Evolutionary conservation across 2,113 vertebrate genomes (phyloP), one percentile per base, ranked within the genome.

Genomic region (Eurystomus gularis): DNA sequence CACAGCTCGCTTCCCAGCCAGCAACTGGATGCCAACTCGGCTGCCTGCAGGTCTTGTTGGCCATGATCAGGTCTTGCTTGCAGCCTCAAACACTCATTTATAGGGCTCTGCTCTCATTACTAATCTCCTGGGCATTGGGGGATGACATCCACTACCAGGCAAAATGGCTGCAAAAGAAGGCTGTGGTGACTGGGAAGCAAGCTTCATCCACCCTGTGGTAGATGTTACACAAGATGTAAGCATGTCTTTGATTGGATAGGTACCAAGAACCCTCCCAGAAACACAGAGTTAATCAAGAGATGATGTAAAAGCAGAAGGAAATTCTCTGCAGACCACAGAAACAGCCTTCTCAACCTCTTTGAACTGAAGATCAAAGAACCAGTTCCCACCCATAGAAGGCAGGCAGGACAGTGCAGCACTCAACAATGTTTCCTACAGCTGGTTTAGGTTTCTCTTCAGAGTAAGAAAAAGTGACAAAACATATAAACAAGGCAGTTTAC

Each of bases 321-420:
- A 93, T 76, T 91, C 94, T 94, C 92, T 85, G 65, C 46, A 78
- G 88, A 58, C 77, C 12, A 10, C 75, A 91, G 57, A 84, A 96
- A 90, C 39, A 83, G 72, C 39, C 51, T 90, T 73, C 82, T 86
- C 94, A 88, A 31, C 44, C 80, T 57, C 95, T 96, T 96, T 95
- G 96, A 96, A 94, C 83, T 92, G 83, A 82, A 94, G 96, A 95
- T 95, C 94, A 97, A 93, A 96, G 95, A 84, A 88, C 28, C 40
- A 52, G 40, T 91, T 92, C 86, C 80, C 28, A 84, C n/a, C 61
- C 82, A 72, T 40, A 82, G 65, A 80, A 96, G 62, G 80, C 42
- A 25, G 65, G 60, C 62, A 77, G 82, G 79, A 72, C 18, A 82
- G 54, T 0, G 12, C 62, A 78, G 82, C 37, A 12, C 70, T 55